Evolutionary conservation across 2,797 vertebrate species (phyloP), one percentile per base, ranked within the genome.

Genomic region (Sebastes miniatus): DNA sequence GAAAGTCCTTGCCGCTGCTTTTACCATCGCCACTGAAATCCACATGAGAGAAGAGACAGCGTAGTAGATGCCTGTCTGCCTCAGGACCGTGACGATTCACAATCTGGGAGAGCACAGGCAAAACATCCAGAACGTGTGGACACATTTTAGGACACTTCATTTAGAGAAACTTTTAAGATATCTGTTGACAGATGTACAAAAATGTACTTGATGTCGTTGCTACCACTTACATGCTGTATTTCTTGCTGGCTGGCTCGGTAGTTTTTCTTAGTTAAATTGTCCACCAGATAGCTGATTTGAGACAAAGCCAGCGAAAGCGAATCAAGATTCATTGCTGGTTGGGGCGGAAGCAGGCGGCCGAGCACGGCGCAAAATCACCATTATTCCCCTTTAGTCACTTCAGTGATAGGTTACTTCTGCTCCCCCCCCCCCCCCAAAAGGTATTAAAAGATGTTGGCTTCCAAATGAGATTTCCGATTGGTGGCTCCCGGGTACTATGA

Each of bases 21-120:
- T 99, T 99, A 99, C 99, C 99, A 99, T 99, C 98, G 97, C 98
- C 99, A 99, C 98, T 99, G 92, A 99, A 99, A 99, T 99, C 99
- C 97, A 99, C 99, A 96, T 99, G 99, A 84, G 99, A 99, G 96
- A 99, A 99, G 96, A 99, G 98, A 97, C 99, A 99, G 98, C 99
- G 98, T 96, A 99, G 94, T 94, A 99, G 97, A 97, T 99, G 98
- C 96, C 98, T 98, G 97, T 99, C 99, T 98, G 99, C 99, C 97
- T 99, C 98, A 87, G 99, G 98, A 93, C 99, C 99, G 98, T 99
- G 98, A 96, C 97, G 97, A 96, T 97, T 99, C 91, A 99, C 98
- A 97, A 99, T 99, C 98, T 99, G 71, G n/a, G 65, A 79, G 27
- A 50, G 34, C n/a, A 90, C 7, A 79, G 4, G 27, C 1, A 70